Percentiles rank a stretch among this genome's conserved stretches.
Evolutionary conservation across 2,888 invertebrate species (phyloP).

Genomic region (Desoria tigrina): DNA sequence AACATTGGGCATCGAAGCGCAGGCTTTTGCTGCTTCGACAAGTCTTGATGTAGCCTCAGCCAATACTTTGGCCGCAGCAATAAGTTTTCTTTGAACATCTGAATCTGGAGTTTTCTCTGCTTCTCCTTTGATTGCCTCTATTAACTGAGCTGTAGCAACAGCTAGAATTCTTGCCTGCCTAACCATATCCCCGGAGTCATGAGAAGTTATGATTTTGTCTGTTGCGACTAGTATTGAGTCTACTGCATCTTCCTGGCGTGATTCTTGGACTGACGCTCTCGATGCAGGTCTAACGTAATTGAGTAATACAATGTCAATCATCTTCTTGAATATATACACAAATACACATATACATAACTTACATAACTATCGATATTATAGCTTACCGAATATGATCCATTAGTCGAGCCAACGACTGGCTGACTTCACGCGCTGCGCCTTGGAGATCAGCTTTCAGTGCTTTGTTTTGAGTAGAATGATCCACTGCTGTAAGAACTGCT

Average conservation of each 20-base stretch:
- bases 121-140: conserved; percentile 91
- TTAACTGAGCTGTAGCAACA: conserved; percentile 90
- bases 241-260: conserved; percentile 77
- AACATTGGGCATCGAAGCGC: conserved; percentile 82
- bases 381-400: conserved; percentile 81
- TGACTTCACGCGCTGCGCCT: conserved; percentile 83
- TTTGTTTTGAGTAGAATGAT: conserved; percentile 69
- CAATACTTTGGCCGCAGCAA: conserved; percentile 88
- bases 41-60: conserved; percentile 96
- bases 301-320: conserved; percentile 7
- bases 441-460: conserved; percentile 73
- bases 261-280: conserved; percentile 61
- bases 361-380: conserved; percentile 5
- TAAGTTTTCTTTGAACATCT: conserved; percentile 81
- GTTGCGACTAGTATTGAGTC: conserved; percentile 88
- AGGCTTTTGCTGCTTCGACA: conserved; percentile 94
- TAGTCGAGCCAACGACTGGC: conserved; percentile 82
- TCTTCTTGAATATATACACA: conserved; percentile 1
- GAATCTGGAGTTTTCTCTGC: conserved; percentile 85
- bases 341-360: not conserved
- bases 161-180: conserved; percentile 86
- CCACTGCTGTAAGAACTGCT: conserved; percentile 78
- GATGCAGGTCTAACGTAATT: conserved; percentile 39
- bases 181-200: conserved; percentile 91
- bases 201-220: conserved; percentile 80